Percentiles rank a stretch among this genome's conserved stretches.
These are phyloP conservation scores for Ashinkailepas kermadecensis DNA, from an alignment of 2,888 invertebrate species.

Conservation along the genomic window DNA sequence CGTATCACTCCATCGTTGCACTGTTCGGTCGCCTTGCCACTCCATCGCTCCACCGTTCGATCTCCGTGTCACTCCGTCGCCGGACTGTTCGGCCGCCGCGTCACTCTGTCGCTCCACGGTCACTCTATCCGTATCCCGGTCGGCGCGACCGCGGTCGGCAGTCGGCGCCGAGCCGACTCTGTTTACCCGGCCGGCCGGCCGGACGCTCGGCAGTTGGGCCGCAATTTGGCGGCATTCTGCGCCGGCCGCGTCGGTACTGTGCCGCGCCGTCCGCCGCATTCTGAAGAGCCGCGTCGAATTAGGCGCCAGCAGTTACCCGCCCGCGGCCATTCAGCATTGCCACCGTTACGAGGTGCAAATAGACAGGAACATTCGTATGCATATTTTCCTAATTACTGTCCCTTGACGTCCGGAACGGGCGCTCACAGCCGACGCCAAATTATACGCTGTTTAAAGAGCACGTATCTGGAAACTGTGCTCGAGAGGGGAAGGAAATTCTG, in stretches of 20 bases:
- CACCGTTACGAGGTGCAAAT: slow-evolving; percentile 17
- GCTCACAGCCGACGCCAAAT: neutral
- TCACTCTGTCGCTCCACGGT: neutral
- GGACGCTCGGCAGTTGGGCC: neutral
- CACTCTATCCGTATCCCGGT: no score
- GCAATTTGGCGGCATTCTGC: slow-evolving; percentile 19
- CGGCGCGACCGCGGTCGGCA: neutral
- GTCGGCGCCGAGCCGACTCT: neutral
- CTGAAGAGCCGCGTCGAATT: neutral
- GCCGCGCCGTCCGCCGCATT: slow-evolving; percentile 1
- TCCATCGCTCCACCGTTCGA: neutral
- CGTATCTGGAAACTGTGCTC: neutral
- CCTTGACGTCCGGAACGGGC: slow-evolving; percentile 1
- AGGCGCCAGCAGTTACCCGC: neutral
- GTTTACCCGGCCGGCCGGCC: neutral
- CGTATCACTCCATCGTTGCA: no score
- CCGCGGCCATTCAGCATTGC: neutral
- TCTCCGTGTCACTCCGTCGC: no score
- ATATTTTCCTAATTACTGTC: slow-evolving; percentile 19
- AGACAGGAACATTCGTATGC: slow-evolving; percentile 19
- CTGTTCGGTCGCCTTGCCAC: neutral
- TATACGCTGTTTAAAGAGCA: slow-evolving; percentile 1
- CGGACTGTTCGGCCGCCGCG: neutral
- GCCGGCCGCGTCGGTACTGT: neutral
- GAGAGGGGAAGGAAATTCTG: no score